Evolutionary conservation across 2,113 vertebrate genomes (phyloP), one percentile per base, ranked within the genome.

Genomic region (Oenanthe melanoleuca): DNA sequence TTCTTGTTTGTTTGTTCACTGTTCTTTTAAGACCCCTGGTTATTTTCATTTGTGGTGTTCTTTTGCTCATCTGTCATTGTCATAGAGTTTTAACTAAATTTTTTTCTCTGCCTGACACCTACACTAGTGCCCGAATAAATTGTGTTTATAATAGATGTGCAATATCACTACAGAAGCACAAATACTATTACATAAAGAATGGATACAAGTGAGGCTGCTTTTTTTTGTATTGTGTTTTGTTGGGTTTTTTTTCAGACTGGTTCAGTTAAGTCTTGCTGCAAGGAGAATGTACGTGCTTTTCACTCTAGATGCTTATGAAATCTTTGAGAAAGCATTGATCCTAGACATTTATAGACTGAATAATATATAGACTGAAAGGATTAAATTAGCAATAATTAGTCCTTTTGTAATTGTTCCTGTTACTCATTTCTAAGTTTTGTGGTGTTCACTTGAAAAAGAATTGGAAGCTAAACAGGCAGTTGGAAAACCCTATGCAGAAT

Each of bases 181-280:
- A 86, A 67, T 66, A 19, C 12, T 59, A 0, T n/a, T 93, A 14
- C 25, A 23, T 47, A 45, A 88, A 82, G 14, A 87, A 47, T 2
- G 1, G 12, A 40, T 66, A 72, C 14, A 80, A 67, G 44, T 63
- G 15, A 50, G 23, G 25, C 29, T 44, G 29, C 25, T 40, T 64
- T 60, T 45, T 50, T 61, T n/a, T n/a, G n/a, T n/a, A n/a, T n/a
- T 21, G 16, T 31, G 12, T 29, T 33, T 56, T 47, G 11, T 19
- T 34, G 0, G 0, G 6, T 57, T 45, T 45, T 61, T 61, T 9
- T 18, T 9, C 5, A 38, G 34, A 7, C 20, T 57, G 8, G 1
- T 84, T 89, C 17, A 63, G 60, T 77, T 95, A 84, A 78, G 37
- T 78, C 7, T 22, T 59, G 1, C 59, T 84, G 26, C 24, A 67